Evolutionary conservation across 1,140 invertebrate species (phyloP), one percentile per base, ranked within the genome.

Genomic region (Thrips palmi): DNA sequence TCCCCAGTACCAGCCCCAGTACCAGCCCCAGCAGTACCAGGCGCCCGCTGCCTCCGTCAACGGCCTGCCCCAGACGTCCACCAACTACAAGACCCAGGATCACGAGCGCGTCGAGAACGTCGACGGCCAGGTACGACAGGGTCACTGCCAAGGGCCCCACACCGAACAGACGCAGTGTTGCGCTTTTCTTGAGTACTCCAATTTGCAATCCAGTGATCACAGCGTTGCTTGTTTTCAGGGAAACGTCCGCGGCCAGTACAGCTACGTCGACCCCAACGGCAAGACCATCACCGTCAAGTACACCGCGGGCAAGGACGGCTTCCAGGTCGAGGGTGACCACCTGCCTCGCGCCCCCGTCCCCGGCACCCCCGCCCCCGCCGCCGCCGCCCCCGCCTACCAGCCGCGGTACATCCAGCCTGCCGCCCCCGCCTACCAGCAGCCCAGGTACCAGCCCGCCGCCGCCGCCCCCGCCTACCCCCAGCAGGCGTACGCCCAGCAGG

Each of bases 291-390:
- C 68, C 11, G 62, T 74, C 4, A 71, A 70, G 48, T 76, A 74
- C 45, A 59, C 63, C 4, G 71, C 72, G 3, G 72, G 71, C 12
- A 72, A 74, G 50, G 64, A 70, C 27, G 71, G 72, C 2, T 74
- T 72, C 49, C 62, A 62, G 49, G 63, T 62, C 22, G 51, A 60
- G 45, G 60, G 56, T 17, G 61, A 63, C 33, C 59, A 63, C 41
- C 49, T 62, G 19, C 62, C 60, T 3, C 42, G 38, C 8, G 44
- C 49, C 18, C 49, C 49, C 3, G 31, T n/a, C 15, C 25, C 38
- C 46, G 20, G 19, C 19, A n/a, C 36, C 40, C 2, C 37, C 29
- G 8, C 37, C 17, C 11, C 35, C 37, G 2, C 42, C 48, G 33
- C 42, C 33, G n/a, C 46, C 43, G 40, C 32, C 47, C 1, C 39